These are phyloP conservation scores for Choloepus hoffmanni DNA, from an alignment of 2,113 vertebrate species.

Conservation along the genomic window DNA sequence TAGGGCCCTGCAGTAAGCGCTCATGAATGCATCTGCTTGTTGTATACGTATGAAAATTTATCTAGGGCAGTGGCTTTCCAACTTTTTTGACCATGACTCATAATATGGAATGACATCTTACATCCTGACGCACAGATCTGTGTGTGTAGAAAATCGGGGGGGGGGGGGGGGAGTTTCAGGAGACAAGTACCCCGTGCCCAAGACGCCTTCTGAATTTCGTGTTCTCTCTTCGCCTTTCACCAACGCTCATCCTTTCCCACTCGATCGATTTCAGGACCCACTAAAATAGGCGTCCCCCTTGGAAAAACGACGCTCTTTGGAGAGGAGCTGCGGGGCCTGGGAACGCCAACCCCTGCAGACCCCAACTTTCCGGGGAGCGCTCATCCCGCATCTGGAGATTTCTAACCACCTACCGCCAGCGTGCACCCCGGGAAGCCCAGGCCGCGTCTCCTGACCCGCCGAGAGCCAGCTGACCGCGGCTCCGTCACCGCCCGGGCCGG, in stretches of 20 bases:
- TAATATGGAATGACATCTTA: constrained; percentile 63
- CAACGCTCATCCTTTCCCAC: not conserved
- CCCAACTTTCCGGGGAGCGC: no score
- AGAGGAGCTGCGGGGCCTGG: not conserved
- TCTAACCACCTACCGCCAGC: no score
- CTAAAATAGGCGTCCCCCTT: not conserved
- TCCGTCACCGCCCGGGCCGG: no score
- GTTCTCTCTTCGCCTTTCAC: not conserved
- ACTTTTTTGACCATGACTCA: constrained; percentile 74
- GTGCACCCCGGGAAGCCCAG: no score
- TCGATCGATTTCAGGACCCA: not conserved
- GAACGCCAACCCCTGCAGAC: no score
- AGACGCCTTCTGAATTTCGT: no score
- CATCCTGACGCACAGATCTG: constrained; percentile 55
- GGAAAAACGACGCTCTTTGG: not conserved
- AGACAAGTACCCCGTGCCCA: no score
- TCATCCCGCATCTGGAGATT: no score
- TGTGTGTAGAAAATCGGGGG: constrained; percentile 25
- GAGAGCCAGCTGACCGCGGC: no score
- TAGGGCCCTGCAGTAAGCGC: not conserved
- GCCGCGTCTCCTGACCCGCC: no score
- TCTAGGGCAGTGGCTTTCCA: constrained; percentile 69
- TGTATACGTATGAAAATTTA: constrained; percentile 25
- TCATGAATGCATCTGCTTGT: not conserved
- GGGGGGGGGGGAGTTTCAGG: not conserved